phyloP scores from a whole-genome alignment of 2,888 invertebrate species.

The Morpho deidamia region DNA sequence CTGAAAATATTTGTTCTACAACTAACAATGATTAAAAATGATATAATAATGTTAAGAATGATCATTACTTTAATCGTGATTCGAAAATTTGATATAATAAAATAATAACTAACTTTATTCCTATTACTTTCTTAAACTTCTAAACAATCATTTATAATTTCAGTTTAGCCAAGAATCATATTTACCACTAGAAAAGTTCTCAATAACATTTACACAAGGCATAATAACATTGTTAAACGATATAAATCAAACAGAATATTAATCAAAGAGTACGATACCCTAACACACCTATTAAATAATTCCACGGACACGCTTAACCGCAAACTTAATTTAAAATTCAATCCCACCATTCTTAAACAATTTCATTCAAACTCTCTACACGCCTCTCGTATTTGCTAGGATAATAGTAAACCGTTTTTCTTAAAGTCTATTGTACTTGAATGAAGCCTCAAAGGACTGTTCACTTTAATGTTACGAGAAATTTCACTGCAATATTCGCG shows the following conservation, averaged over 20 bases:
- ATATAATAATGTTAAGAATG: too few species aligned
- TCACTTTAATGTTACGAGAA: constrained; percentile 32
- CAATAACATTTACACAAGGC: too few species aligned
- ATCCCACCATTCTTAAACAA: constrained; percentile 16
- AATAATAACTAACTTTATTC: too few species aligned
- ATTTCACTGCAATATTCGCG: constrained; percentile 10
- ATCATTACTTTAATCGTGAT: too few species aligned
- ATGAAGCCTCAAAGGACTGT: constrained; percentile 54
- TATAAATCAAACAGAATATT: constrained; percentile 8
- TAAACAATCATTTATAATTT: too few species aligned
- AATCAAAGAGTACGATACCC: constrained; percentile 10
- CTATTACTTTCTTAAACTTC: too few species aligned
- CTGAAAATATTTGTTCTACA: too few species aligned
- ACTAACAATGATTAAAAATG: too few species aligned
- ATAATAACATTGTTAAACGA: background rate
- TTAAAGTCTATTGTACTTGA: constrained; percentile 25
- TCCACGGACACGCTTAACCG: constrained; percentile 4
- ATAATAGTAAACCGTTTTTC: constrained; percentile 3
- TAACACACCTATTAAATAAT: constrained; percentile 11
- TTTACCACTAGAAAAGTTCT: too few species aligned
- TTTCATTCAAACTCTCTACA: constrained; percentile 16
- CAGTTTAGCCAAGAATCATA: too few species aligned
- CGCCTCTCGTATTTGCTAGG: constrained; percentile 3
- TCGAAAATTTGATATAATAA: too few species aligned
- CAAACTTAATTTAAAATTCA: constrained; percentile 20